Evolutionary conservation across 1,140 invertebrate genomes (phyloP).

Genomic region (Oscheius sp.): DNA sequence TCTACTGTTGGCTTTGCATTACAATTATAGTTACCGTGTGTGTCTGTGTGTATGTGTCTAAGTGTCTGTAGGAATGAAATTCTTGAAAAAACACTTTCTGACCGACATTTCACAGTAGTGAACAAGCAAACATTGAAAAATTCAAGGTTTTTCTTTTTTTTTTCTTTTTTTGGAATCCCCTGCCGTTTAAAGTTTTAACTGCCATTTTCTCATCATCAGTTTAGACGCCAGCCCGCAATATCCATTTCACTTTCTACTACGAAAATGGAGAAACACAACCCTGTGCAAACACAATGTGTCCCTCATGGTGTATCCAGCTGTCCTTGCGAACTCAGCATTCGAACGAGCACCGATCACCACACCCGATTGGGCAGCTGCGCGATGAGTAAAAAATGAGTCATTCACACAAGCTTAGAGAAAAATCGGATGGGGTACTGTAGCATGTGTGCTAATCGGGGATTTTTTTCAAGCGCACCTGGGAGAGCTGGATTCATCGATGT

Average conservation of each 20-base stretch:
- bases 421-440: no score
- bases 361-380: background rate
- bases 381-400: constrained; percentile 2
- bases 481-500: constrained; percentile 20
- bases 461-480: constrained; percentile 6
- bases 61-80: no score
- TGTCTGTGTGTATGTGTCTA: no score
- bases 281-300: background rate
- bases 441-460: no score
- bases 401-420: constrained; percentile 1
- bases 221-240: background rate
- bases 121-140: no score
- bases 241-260: constrained; percentile 10
- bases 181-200: background rate
- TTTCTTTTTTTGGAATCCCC: background rate
- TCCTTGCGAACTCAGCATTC: constrained; percentile 5
- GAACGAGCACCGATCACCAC: background rate
- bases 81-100: no score
- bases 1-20: no score
- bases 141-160: no score
- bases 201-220: background rate
- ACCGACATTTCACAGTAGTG: no score
- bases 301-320: constrained; percentile 4
- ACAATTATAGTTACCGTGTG: no score
- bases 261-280: constrained; percentile 4